Evolutionary conservation across 1,140 invertebrate genomes (phyloP), one percentile per base, ranked within the genome.

Genomic region (Sminthurides bifidus): DNA sequence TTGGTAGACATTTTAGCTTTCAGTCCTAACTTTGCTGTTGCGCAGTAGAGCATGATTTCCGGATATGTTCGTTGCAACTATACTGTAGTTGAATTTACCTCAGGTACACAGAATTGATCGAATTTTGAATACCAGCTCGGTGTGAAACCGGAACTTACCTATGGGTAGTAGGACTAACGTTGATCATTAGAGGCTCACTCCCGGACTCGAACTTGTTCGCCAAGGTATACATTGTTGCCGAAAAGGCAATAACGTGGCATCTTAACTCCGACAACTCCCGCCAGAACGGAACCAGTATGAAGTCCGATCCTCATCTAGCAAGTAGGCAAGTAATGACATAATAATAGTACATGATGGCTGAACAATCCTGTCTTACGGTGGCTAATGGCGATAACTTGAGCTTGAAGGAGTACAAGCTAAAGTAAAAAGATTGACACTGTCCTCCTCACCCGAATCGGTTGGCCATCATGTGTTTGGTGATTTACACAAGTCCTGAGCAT

Each of bases 251-350:
- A 93, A 63, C 89, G 78, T 10, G 87, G 82, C 86, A 90, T 90
- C 60, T 86, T 88, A 54, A 87, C 84, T 0, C 87, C 87, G n/a
- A 92, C 89, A 0, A 92, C 85, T 0, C 88, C 88, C 17, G 87
- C 87, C 23, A 92, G 68, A 0, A 91, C 87, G 17, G 86, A 86
- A 0, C 87, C 88, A 3, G 87, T 90, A 66, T 94, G 90, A 3
- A 94, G 76, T 4, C 91, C 92, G 64, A 94, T 93, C 27, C 92
- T 75, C 90, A 95, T 94, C 87, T 95, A n/a, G n/a, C n/a, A n/a
- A n/a, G n/a, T n/a, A n/a, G n/a, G n/a, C n/a, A n/a, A n/a, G n/a
- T n/a, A n/a, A n/a, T n/a, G n/a, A n/a, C n/a, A n/a, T n/a, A n/a
- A n/a, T n/a, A n/a, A n/a, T n/a, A n/a, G n/a, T n/a, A n/a, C n/a